Evolutionary conservation across 2,888 invertebrate genomes (phyloP).

Genomic region (Metalampra italica): DNA sequence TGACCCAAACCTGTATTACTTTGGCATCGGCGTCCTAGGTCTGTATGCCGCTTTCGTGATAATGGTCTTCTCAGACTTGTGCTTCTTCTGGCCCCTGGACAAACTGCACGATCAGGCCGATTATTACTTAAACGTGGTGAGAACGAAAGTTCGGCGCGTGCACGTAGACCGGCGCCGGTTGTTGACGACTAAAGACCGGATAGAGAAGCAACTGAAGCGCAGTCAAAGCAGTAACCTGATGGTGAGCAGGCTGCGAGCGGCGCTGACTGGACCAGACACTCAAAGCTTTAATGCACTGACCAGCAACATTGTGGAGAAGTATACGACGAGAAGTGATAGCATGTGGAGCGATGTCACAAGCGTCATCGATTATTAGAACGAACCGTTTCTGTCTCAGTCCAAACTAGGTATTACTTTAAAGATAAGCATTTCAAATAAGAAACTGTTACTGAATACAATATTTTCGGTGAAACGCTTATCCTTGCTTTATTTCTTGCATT

Average conservation of each 20-base stretch:
- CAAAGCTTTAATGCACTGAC: constrained; percentile 20
- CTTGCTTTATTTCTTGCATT: constrained; percentile 22
- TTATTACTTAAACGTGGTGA: constrained; percentile 43
- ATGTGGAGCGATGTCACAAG: constrained; percentile 28
- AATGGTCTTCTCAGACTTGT: constrained; percentile 45
- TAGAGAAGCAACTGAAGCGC: constrained; percentile 45
- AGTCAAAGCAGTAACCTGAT: constrained; percentile 38
- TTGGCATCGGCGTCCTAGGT: constrained; percentile 36
- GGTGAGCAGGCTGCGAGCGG: constrained; percentile 39
- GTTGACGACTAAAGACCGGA: constrained; percentile 44
- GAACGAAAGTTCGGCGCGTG: constrained; percentile 45
- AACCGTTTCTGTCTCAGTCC: not conserved
- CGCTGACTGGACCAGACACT: constrained; percentile 22
- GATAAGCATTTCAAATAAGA: not conserved
- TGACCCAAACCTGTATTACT: constrained; percentile 53
- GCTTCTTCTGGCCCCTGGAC: constrained; percentile 55
- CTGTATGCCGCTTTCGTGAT: constrained; percentile 48
- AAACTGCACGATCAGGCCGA: constrained; percentile 45
- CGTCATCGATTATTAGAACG: constrained; percentile 18
- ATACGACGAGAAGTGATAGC: constrained; percentile 5
- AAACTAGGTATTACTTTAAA: not conserved
- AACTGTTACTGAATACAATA: not conserved
- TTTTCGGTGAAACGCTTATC: constrained; percentile 9
- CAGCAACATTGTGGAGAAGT: constrained; percentile 9
- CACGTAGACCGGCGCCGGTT: constrained; percentile 46